These are phyloP conservation scores for Papilio demoleus DNA, from an alignment of 2,888 invertebrate genomes.

Conservation along the genomic window DNA sequence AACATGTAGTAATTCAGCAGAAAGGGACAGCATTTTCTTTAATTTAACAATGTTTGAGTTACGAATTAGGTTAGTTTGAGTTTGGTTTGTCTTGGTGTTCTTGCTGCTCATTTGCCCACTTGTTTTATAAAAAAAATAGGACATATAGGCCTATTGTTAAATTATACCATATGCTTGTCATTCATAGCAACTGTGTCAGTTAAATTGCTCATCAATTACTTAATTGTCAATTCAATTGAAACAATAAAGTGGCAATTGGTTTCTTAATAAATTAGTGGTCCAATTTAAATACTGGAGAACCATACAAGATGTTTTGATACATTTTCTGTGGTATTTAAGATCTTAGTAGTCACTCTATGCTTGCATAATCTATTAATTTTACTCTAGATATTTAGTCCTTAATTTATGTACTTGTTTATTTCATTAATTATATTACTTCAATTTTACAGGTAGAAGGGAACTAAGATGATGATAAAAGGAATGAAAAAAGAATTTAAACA, in stretches of 20 bases:
- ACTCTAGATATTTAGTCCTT: not conserved
- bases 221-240: slow-evolving; percentile 40
- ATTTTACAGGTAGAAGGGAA: not conserved
- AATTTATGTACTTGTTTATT: not conserved
- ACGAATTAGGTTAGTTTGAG: too few species aligned
- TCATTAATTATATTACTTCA: not conserved
- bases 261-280: slow-evolving; percentile 18
- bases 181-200: slow-evolving; percentile 12
- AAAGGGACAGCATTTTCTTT: too few species aligned
- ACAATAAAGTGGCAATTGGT: slow-evolving; percentile 30
- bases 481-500: too few species aligned
- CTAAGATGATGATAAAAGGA: not conserved
- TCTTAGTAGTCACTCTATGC: not conserved
- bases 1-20: too few species aligned
- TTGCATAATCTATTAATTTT: too few species aligned
- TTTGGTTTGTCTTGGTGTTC: too few species aligned
- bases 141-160: slow-evolving; percentile 15
- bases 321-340: not conserved
- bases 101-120: too few species aligned
- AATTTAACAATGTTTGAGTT: too few species aligned
- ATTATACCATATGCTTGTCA: slow-evolving; percentile 1
- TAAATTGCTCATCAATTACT: slow-evolving; percentile 36
- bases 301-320: not conserved
- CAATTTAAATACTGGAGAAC: slow-evolving; percentile 22
- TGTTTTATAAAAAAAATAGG: too few species aligned